These are phyloP conservation scores for Oreotrochilus melanogaster DNA, from an alignment of 2,113 vertebrate genomes.

Conservation along the genomic window DNA sequence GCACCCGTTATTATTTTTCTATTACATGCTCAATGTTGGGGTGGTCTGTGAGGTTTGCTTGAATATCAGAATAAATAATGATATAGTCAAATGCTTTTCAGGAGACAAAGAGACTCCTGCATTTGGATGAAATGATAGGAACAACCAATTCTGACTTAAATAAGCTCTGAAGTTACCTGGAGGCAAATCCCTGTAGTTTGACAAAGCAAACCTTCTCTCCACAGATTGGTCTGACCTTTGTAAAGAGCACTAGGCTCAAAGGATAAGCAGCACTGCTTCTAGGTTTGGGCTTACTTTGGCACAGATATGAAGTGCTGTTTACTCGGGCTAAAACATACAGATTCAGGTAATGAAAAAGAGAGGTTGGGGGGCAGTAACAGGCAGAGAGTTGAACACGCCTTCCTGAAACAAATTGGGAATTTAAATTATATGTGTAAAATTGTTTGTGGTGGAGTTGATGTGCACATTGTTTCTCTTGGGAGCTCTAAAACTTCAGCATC, in stretches of 20 bases:
- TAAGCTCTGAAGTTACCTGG: neutral
- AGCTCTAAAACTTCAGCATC: neutral
- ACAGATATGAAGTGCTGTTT: neutral
- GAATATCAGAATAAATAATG: constrained; percentile 11
- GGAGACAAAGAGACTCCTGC: neutral
- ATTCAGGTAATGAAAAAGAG: neutral
- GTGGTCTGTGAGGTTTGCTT: neutral
- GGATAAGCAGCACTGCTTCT: neutral
- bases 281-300: neutral
- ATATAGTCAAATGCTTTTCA: neutral
- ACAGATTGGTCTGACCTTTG: rapidly evolving
- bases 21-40: neutral
- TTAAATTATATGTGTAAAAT: neutral
- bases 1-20: constrained; percentile 26
- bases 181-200: neutral
- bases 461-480: neutral
- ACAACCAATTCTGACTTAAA: neutral
- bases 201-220: neutral
- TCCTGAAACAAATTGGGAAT: neutral
- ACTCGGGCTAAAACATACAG: neutral
- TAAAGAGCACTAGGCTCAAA: neutral
- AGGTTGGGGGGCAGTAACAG: neutral
- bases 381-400: neutral
- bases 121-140: neutral
- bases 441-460: neutral